phyloP scores from a whole-genome alignment of 2,113 vertebrate species.

The Grammomys surdaster region DNA sequence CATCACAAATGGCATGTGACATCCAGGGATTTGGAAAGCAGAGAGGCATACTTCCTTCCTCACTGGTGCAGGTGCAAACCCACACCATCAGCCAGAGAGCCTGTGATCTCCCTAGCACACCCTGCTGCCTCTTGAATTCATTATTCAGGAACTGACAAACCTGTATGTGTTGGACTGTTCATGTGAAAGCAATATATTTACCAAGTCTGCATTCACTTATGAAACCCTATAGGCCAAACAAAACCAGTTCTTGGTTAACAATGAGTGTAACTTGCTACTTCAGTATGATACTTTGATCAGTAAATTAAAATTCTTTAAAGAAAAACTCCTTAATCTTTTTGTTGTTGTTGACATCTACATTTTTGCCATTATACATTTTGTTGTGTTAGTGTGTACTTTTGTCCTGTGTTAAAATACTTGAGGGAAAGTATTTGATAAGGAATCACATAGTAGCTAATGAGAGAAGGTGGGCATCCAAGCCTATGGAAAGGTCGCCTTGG shows the following conservation, averaged over 20 bases:
- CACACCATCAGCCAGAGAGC: not conserved
- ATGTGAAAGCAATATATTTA: not conserved
- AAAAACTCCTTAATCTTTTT: conserved; percentile 34
- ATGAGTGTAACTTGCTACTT: not conserved
- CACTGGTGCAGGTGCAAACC: not conserved
- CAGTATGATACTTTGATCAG: not conserved
- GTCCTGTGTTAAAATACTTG: not conserved
- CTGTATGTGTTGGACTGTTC: not conserved
- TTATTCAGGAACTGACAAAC: not conserved
- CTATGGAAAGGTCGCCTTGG: not conserved
- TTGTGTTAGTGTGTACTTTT: not conserved
- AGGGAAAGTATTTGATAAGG: not conserved
- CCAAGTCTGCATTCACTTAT: not conserved
- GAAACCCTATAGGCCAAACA: not conserved
- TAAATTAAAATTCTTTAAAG: not conserved
- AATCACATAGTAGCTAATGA: not conserved
- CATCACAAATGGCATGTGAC: not conserved
- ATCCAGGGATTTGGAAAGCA: not conserved
- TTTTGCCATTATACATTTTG: not conserved
- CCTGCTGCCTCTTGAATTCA: not conserved
- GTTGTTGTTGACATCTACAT: conserved; percentile 14
- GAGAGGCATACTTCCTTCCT: not conserved
- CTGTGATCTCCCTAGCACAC: not conserved
- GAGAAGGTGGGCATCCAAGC: not conserved
- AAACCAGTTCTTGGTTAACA: not conserved